These are phyloP conservation scores for Manis crassicaudata DNA, from an alignment of 2,797 vertebrate genomes.

Conservation along the genomic window DNA sequence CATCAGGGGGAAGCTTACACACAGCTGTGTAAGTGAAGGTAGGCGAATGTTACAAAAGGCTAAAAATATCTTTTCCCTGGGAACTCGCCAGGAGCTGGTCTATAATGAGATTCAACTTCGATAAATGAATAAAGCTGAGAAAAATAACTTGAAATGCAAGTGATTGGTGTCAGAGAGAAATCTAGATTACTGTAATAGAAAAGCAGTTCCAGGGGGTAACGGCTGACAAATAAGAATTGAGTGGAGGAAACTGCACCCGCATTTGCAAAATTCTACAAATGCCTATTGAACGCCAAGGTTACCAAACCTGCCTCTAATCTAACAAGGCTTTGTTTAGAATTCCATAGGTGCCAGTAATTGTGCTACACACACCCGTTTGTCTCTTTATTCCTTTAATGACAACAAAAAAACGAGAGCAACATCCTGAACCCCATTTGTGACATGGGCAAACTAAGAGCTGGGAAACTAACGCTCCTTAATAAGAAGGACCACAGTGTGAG, in stretches of 20 bases:
- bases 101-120: constrained; percentile 2
- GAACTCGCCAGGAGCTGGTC: background rate
- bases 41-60: background rate
- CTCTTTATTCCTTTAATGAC: background rate
- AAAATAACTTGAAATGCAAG: constrained; percentile 36
- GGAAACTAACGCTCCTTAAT: background rate
- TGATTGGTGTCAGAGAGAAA: constrained; percentile 10
- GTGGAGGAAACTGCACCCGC: background rate
- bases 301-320: background rate
- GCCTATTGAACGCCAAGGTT: background rate
- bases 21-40: background rate
- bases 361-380: background rate
- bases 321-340: background rate
- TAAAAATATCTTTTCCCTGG: background rate
- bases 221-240: background rate
- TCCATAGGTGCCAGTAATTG: background rate
- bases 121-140: constrained; percentile 43
- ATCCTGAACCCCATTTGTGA: background rate
- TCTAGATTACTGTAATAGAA: background rate
- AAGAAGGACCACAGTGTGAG: background rate
- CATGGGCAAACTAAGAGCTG: background rate
- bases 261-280: background rate
- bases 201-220: background rate
- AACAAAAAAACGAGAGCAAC: background rate
- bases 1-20: background rate